Conservation (phyloP, 2,113 vertebrate species). For the Phoenicopterus ruber region DNA sequence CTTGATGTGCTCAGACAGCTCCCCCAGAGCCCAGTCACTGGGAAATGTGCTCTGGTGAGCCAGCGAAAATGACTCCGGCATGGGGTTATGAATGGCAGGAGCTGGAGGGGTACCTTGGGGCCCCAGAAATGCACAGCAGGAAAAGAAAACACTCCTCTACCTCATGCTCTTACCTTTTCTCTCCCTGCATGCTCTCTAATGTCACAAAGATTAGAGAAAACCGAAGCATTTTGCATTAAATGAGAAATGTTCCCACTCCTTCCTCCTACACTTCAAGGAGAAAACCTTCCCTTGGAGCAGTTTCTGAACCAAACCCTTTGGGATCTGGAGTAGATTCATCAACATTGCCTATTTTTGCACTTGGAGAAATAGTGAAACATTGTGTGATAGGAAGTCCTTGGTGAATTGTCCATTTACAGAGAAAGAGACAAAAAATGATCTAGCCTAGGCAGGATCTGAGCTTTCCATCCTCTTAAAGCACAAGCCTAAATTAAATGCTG, state of each 20-base stretch:
- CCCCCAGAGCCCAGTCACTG: not conserved
- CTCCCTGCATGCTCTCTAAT: not conserved
- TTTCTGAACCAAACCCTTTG: not conserved
- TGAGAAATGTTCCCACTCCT: not conserved
- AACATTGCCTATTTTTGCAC: not conserved
- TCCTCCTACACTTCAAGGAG: not conserved
- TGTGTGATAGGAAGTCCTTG: not conserved
- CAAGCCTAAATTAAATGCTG: not conserved
- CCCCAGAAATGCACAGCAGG: not conserved
- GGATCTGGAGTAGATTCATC: not conserved
- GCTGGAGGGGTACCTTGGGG: not conserved
- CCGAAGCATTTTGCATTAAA: not conserved
- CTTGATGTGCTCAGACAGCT: not conserved
- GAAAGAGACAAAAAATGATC: not conserved
- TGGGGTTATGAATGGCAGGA: not conserved
- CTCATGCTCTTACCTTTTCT: not conserved
- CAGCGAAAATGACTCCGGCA: not conserved
- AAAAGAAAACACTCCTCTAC: not conserved
- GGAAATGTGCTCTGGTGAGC: not conserved
- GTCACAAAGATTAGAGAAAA: not conserved
- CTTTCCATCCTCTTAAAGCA: not conserved
- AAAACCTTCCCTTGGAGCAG: not conserved
- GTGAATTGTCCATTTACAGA: not conserved
- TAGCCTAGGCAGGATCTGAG: not conserved
- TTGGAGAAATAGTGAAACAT: not conserved